phyloP scores from a whole-genome alignment of 2,888 invertebrate species.

The Adelognathus sp. region DNA sequence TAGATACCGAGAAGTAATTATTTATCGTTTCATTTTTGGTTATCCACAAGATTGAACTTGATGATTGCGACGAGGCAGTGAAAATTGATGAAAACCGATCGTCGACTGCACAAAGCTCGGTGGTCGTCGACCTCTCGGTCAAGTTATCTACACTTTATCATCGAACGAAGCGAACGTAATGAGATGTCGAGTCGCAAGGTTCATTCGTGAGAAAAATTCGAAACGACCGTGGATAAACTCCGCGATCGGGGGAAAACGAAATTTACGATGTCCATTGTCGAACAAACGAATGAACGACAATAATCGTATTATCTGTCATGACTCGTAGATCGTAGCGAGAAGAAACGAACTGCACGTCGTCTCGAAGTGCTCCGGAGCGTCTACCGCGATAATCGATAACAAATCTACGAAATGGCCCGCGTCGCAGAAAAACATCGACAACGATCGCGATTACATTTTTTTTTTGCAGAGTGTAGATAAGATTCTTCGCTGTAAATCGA shows the following conservation, averaged over 20 bases:
- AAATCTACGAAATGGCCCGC: too few species aligned
- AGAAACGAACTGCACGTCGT: not conserved
- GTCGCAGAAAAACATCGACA: too few species aligned
- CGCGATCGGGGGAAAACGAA: not conserved
- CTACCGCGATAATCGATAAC: too few species aligned
- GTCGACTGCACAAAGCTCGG: not conserved
- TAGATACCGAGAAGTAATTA: too few species aligned
- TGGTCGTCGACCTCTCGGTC: not conserved
- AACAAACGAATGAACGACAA: not conserved
- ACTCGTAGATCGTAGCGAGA: not conserved
- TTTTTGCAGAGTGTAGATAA: not conserved
- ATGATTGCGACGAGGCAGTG: not conserved
- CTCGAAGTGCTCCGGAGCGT: too few species aligned
- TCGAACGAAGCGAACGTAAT: conserved; percentile 14
- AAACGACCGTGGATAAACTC: not conserved
- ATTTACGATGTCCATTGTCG: not conserved
- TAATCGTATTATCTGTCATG: not conserved
- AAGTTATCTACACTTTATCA: conserved; percentile 14
- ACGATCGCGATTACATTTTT: too few species aligned
- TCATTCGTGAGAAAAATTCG: conserved; percentile 18
- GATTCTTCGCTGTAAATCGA: not conserved
- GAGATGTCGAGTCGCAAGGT: conserved; percentile 26
- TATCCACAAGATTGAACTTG: too few species aligned
- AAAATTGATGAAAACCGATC: not conserved
- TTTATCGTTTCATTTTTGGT: too few species aligned